A percentile compares a stretch with the other conserved stretches of the same genome.
Conservation (phyloP, 2,113 vertebrate species). For the Cygnus buccinator region DNA sequence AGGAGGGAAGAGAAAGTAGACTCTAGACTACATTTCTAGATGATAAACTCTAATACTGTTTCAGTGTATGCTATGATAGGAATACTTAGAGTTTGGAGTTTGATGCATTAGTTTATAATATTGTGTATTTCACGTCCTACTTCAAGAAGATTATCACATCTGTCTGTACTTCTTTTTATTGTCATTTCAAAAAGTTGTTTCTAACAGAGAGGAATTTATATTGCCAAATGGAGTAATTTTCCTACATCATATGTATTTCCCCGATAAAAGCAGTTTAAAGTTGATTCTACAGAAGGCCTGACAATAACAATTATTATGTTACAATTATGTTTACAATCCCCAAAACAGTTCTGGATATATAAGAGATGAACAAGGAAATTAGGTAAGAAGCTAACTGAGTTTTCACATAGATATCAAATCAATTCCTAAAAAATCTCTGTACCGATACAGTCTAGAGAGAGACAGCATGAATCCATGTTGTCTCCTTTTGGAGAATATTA, state of each 20-base stretch:
- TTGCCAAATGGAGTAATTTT: neutral
- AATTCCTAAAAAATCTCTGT: neutral
- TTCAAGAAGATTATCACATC: neutral
- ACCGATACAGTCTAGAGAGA: neutral
- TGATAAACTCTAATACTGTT: neutral
- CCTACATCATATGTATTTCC: neutral
- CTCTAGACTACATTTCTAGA: neutral
- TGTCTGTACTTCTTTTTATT: neutral
- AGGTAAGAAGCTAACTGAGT: neutral
- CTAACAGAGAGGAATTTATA: neutral
- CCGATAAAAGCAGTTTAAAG: neutral
- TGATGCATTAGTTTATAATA: neutral
- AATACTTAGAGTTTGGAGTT: neutral
- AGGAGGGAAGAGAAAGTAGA: neutral
- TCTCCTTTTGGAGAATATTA: neutral
- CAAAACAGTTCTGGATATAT: neutral
- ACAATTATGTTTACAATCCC: neutral
- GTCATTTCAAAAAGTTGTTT: neutral
- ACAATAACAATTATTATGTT: neutral
- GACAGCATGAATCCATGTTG: neutral
- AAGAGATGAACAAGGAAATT: neutral
- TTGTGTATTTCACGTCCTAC: neutral
- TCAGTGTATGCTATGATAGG: neutral
- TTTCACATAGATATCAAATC: neutral
- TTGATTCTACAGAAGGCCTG: neutral